Evolutionary conservation across 2,888 invertebrate genomes (phyloP), one percentile per base, ranked within the genome.

Genomic region (Liopterus haemorrhoidalis): DNA sequence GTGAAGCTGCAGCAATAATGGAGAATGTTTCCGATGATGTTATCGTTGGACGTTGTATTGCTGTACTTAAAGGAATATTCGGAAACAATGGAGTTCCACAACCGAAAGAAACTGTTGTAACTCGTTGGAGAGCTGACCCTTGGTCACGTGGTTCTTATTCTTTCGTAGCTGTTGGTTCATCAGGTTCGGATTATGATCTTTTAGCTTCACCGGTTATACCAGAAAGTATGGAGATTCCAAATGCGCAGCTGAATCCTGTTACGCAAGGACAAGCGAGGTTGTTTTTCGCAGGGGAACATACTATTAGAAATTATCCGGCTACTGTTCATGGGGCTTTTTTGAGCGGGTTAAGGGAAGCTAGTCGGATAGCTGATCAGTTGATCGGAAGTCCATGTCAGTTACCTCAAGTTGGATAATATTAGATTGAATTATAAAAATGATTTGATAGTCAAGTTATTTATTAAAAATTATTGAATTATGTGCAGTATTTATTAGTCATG

Each of bases 291-390:
- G 96, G 96, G 14, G 99, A 99, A 68, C 99, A 99, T 67, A 99
- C 99, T 1, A 95, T 94, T 68, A 80, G 95, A 1, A 93, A 96
- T 72, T 97, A 97, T 67, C 96, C 96, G 0, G 96, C 97, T 2
- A 97, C 99, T 0, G 95, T 99, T 0, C 97, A 99, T 67, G 97
- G 97, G 0, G 99, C 99, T 2, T 86, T 97, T 60, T 74, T 99
- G 18, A 95, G 94, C 54, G 99, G 97, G 0, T 72, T 96, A 11
- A 79, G 97, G 19, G 99, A 97, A 67, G 96, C 97, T 1, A 95
- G 94, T 8, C 79, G 93, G 4, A 88, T 99, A 56, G 91, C 95
- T 0, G 95, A 99, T 65, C 83, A 89, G 58, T 81, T 89, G 54
- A 72, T 90, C 51, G 87, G 86, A 36, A 81, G 80, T 62, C 83